phyloP scores from a whole-genome alignment of 2,113 vertebrate species.

The Engystomops pustulosus region DNA sequence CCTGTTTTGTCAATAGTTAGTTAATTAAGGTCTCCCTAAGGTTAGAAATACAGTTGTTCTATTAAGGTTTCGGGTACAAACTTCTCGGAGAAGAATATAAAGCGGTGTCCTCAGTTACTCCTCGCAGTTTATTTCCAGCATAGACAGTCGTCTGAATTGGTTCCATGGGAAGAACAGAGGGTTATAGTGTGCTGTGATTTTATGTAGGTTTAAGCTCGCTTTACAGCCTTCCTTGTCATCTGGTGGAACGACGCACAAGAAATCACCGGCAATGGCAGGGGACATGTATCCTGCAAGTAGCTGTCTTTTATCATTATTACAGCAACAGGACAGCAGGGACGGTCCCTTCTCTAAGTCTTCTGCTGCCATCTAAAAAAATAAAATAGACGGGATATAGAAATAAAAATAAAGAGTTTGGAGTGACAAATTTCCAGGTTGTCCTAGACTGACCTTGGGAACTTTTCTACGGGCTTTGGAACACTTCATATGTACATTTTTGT shows the following conservation, averaged over 20 bases:
- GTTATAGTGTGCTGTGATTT: slow-evolving; percentile 21
- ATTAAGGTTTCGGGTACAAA: slow-evolving; percentile 31
- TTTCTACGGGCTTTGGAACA: neutral
- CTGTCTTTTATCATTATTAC: slow-evolving; percentile 5
- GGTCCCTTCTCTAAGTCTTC: neutral
- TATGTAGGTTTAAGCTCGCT: slow-evolving; percentile 33
- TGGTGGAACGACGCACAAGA: neutral
- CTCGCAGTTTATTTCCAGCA: slow-evolving; percentile 30
- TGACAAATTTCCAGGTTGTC: neutral
- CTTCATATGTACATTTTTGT: neutral
- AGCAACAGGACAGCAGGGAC: slow-evolving; percentile 14
- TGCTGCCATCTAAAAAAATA: neutral
- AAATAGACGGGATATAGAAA: neutral
- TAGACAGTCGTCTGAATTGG: slow-evolving; percentile 2
- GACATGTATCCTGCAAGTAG: slow-evolving; percentile 22
- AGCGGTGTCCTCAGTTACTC: slow-evolving; percentile 40
- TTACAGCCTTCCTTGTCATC: slow-evolving; percentile 34
- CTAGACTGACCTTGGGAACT: neutral
- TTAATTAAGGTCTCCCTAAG: slow-evolving; percentile 51
- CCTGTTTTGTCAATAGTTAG: slow-evolving; percentile 47
- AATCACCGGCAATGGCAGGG: slow-evolving; percentile 11
- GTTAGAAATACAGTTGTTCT: slow-evolving; percentile 40
- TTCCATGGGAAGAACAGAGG: slow-evolving; percentile 31
- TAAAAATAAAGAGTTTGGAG: neutral
- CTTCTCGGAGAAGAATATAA: slow-evolving; percentile 16